Evolutionary conservation across 2,797 vertebrate species (phyloP).

Genomic region (Falco berigora): DNA sequence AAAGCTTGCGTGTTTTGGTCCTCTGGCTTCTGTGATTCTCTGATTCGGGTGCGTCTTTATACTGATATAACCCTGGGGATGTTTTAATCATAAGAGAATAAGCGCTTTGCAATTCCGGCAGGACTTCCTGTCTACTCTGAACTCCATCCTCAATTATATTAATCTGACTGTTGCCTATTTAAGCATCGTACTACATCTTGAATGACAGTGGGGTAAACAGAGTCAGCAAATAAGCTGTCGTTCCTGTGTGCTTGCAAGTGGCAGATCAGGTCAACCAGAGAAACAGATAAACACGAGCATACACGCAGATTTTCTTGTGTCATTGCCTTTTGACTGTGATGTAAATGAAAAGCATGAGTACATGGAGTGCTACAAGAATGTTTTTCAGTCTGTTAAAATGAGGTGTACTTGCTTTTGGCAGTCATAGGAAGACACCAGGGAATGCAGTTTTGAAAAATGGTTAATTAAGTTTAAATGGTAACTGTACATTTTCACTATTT

Average conservation of each 20-base stretch:
- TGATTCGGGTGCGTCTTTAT: background rate
- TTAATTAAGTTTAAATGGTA: background rate
- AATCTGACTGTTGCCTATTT: constrained; percentile 28
- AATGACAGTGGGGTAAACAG: constrained; percentile 13
- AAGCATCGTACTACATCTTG: background rate
- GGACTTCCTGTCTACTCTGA: background rate
- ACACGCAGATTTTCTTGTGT: background rate
- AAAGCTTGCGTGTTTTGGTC: background rate
- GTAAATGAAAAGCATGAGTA: background rate
- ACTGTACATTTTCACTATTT: background rate
- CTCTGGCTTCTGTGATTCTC: background rate
- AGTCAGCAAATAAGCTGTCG: constrained; percentile 3
- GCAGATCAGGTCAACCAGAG: constrained; percentile 37
- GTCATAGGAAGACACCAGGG: background rate
- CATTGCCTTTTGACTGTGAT: background rate
- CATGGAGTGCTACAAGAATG: background rate
- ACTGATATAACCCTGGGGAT: background rate
- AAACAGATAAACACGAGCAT: background rate
- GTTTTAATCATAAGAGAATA: background rate
- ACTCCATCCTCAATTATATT: background rate
- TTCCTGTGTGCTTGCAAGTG: background rate
- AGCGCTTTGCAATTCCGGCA: background rate
- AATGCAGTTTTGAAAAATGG: background rate
- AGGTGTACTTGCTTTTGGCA: background rate
- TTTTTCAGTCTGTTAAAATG: background rate